A percentile compares a stretch with the other conserved stretches of the same genome.
Conservation (phyloP, 2,797 vertebrate genomes). For the Acomys russatus region DNA sequence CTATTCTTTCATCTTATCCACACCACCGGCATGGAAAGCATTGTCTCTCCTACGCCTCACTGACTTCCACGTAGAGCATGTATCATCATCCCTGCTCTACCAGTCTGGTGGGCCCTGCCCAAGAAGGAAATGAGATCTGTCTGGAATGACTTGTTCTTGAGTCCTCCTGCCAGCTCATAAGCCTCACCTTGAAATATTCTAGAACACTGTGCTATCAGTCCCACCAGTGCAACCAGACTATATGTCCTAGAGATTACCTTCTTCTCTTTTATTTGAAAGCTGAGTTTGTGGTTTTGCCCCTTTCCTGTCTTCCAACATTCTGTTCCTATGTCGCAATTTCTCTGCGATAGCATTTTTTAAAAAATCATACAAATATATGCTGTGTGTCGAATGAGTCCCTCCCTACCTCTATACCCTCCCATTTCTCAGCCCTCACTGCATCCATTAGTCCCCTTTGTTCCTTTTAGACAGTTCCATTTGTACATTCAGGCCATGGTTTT, state of each 20-base stretch:
- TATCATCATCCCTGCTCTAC: constrained; percentile 30
- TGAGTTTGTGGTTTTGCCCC: not conserved
- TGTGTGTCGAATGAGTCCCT: not conserved
- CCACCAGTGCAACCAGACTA: not conserved
- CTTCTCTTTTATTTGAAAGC: constrained; percentile 56
- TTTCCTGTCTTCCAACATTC: not conserved
- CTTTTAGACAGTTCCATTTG: not conserved
- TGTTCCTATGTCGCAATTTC: constrained; percentile 42
- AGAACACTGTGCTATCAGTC: not conserved
- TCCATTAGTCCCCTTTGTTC: not conserved
- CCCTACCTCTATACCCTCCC: not conserved
- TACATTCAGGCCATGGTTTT: not conserved
- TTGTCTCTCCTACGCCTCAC: not conserved
- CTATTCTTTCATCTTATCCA: constrained; percentile 49
- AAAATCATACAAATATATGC: not conserved
- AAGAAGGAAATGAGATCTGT: constrained; percentile 59
- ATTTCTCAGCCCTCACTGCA: not conserved
- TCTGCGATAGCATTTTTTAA: not conserved
- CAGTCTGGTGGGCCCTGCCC: constrained; percentile 13
- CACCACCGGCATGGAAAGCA: constrained; percentile 18
- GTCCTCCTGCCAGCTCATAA: not conserved
- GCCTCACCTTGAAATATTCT: constrained; percentile 41
- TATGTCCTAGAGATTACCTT: constrained; percentile 26
- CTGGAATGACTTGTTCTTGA: constrained; percentile 65
- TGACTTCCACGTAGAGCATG: not conserved